Conservation (phyloP, 2,113 vertebrate species). For the Polyodon spathula region DNA sequence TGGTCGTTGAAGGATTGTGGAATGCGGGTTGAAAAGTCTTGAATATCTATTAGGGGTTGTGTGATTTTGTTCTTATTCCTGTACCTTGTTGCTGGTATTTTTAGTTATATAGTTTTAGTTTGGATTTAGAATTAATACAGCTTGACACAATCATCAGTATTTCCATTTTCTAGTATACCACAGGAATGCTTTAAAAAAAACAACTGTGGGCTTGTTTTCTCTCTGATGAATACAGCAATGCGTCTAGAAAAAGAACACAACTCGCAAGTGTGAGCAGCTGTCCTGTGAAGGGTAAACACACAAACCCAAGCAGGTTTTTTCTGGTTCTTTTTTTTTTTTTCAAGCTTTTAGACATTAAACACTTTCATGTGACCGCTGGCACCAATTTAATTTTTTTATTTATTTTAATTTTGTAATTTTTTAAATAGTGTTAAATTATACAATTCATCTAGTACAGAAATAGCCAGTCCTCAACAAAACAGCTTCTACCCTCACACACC, state of each 20-base stretch:
- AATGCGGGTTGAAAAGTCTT: no score
- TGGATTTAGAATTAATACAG: no score
- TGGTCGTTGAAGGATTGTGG: no score
- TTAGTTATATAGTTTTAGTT: no score
- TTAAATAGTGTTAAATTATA: background rate
- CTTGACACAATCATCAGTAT: background rate
- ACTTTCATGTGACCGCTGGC: conserved; percentile 2
- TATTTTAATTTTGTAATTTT: background rate
- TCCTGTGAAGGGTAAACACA: background rate
- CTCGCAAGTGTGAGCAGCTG: background rate
- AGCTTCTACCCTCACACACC: no score
- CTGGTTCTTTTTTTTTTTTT: background rate
- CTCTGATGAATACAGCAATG: background rate
- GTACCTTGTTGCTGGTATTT: no score
- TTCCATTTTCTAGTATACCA: background rate
- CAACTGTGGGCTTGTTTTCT: background rate
- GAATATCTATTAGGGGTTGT: no score
- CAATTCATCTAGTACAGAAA: background rate
- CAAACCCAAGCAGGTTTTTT: background rate
- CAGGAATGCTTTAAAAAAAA: background rate
- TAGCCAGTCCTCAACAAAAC: background rate
- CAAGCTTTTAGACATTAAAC: conserved; percentile 1
- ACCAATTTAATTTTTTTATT: background rate
- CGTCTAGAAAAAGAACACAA: background rate
- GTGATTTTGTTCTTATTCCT: no score